Conservation (phyloP, 2,113 vertebrate genomes). For the Channa maculata region DNA sequence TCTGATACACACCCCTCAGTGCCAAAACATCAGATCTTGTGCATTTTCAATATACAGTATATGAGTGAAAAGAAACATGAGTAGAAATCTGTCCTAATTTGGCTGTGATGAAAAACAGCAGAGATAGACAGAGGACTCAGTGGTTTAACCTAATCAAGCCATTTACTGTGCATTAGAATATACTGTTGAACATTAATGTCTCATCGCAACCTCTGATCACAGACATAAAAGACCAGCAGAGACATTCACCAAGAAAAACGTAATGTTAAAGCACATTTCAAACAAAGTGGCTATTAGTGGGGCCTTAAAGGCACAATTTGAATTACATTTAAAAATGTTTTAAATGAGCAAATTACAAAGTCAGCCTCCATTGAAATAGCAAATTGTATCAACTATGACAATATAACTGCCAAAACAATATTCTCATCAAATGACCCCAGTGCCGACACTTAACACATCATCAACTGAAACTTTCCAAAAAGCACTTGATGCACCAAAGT, state of each 20-base stretch:
- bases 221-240: background rate
- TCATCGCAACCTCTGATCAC: background rate
- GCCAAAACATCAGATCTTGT: slow-evolving; percentile 1
- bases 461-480: background rate
- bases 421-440: background rate
- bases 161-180: background rate
- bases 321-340: slow-evolving; percentile 28
- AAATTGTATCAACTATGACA: background rate
- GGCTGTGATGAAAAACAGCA: background rate
- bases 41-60: background rate
- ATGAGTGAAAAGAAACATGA: background rate
- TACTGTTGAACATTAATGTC: background rate
- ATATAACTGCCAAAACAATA: background rate
- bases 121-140: background rate
- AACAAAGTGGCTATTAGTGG: slow-evolving; percentile 20
- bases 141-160: background rate
- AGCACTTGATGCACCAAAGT: background rate
- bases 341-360: slow-evolving; percentile 17
- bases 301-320: slow-evolving; percentile 19
- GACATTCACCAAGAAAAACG: background rate
- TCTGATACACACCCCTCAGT: slow-evolving; percentile 11
- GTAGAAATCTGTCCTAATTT: slow-evolving; percentile 3
- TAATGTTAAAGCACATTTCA: background rate
- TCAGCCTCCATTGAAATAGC: slow-evolving; percentile 12
- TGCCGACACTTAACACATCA: background rate